Base-by-base conservation (phyloP, 2,113 vertebrate species). In the Hippoglossus stenolepis region DNA sequence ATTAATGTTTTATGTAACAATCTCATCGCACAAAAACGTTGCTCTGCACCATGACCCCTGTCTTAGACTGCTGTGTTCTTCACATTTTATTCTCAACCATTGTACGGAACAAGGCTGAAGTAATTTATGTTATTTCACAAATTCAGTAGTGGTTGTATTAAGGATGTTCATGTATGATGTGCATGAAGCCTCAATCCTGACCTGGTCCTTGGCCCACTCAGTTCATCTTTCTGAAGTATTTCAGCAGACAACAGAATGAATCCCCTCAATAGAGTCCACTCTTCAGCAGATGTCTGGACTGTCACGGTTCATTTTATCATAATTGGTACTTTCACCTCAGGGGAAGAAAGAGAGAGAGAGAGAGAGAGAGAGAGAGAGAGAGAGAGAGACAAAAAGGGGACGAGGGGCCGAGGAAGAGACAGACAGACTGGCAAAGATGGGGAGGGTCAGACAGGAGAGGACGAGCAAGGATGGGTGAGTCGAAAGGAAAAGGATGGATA, bases 251-350 rank as follows among this genome's bases (percentile, higher is more conserved):
- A 70, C 62, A 73, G 57, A 85, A 60, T 69, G 35, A 76, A 72
- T 71, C 60, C 76, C 49, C 51, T 78, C 70, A 70, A 75, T 58
- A 28, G 69, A 76, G 75, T 85, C 64, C 61, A 71, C 61, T 90
- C 69, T 87, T 84, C 73, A 92, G 84, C 87, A 90, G 86, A 89
- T 88, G 89, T 85, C 82, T 78, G 59, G 68, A 40, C 87, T 89
- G 89, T 88, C 89, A 89, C 0, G 53, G 54, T 85, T 85, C 79
- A 87, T 87, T 89, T 87, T 70, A 79, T 88, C 83, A 84, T 88
- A 91, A 90, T 88, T 84, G 75, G 70, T 83, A 75, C 67, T 71
- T 76, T 71, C n/a, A 38, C 80, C 86, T 85, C 82, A 38, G 83
- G 79, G 71, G 62, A 75, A 57, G 53, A 60, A 62, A 62, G 31